Conservation (phyloP, 2,888 invertebrate species). For the Malthinus flaveolus region DNA sequence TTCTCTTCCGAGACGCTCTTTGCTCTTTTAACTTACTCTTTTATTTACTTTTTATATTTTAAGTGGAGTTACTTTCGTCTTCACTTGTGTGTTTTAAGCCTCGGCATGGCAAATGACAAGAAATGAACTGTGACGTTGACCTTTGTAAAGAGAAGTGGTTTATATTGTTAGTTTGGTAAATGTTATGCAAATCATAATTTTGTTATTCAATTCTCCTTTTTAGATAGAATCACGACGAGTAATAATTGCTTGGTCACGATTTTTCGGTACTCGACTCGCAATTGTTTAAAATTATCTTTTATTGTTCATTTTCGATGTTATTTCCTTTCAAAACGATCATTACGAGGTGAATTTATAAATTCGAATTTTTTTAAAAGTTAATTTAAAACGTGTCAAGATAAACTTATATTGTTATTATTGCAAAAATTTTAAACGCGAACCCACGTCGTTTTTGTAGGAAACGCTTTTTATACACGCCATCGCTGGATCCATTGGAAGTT, state of each 20-base stretch:
- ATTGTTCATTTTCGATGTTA: background rate
- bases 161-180: conserved; percentile 4
- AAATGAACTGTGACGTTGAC: conserved; percentile 7
- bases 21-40: too few relatives aligned
- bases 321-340: background rate
- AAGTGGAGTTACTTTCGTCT: too few relatives aligned
- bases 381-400: too few relatives aligned
- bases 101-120: background rate
- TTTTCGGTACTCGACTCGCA: background rate
- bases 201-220: conserved; percentile 5
- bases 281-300: background rate
- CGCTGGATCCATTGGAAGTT: too few relatives aligned
- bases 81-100: background rate
- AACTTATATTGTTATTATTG: too few relatives aligned
- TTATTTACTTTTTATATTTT: too few relatives aligned
- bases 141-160: conserved; percentile 3
- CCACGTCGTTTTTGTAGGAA: too few relatives aligned
- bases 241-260: conserved; percentile 7
- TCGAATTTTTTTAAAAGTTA: too few relatives aligned
- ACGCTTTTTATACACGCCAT: too few relatives aligned
- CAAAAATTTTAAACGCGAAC: too few relatives aligned
- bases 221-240: background rate
- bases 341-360: background rate
- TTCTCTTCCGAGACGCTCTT: too few relatives aligned
- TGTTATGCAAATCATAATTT: conserved; percentile 16